Base-by-base conservation (phyloP, 2,888 invertebrate species). In the Drosophila niveifrons region DNA sequence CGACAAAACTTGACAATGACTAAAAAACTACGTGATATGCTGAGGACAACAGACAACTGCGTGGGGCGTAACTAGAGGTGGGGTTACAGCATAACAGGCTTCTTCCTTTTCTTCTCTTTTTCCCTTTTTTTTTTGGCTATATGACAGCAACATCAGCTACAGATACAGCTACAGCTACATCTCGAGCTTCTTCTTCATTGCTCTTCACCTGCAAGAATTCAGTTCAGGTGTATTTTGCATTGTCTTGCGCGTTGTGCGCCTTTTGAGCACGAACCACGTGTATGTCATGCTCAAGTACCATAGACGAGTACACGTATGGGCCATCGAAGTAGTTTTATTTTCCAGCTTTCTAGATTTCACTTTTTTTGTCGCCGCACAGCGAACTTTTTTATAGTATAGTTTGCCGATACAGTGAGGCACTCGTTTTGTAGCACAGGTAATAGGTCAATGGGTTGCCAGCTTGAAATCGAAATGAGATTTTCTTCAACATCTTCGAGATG, bases 231-330 rank as follows among this genome's bases (percentile, higher is more conserved):
- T 63, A 62, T 39, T 56, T 41, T 57, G 72, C 69, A 68, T 77
- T 76, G 72, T 76, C 68, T 57, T 67, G 52, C 59, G 63, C 61
- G 50, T 55, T 67, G 52, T 62, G 59, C 57, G 55, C 17, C 62
- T 72, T 82, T 82, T 78, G 78, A 86, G 86, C 86, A 86, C 86
- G 83, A 83, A 75, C 51, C 66, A 75, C 78, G 44, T 56, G 72
- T 80, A 82, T 65, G 80, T 80, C 86, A 74, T 78, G 72, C 83
- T 72, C 81, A 78, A 86, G 82, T 75, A 77, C 47, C 83, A 74
- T 58, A 48, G 47, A 71, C 59, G 63, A n/a, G 17, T n/a, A 31
- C 53, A 43, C 15, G 18, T 39, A 15, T 69, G 66, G 70, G 80
- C 75, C 75, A 86, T 86, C 86, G 78, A 86, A 86, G 83, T 83